Evolutionary conservation across 2,113 vertebrate species (phyloP).

Genomic region (Myiozetetes cayanensis): DNA sequence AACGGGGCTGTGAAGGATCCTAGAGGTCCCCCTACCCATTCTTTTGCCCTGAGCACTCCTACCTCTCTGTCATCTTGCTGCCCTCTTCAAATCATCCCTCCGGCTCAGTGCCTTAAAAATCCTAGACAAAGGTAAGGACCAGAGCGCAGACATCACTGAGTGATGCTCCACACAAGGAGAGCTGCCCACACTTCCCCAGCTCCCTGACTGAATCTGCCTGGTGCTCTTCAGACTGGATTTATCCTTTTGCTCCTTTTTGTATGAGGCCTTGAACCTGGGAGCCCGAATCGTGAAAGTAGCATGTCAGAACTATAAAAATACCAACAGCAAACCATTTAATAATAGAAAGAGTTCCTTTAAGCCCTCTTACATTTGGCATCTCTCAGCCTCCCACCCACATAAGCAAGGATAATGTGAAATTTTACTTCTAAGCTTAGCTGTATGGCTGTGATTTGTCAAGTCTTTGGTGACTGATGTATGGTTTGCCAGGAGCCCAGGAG

Average conservation of each 20-base stretch:
- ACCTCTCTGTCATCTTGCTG: background rate
- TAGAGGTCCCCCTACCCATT: background rate
- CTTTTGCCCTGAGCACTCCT: background rate
- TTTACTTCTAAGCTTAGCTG: slow-evolving; percentile 48
- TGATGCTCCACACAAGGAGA: rapidly evolving
- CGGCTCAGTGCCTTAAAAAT: background rate
- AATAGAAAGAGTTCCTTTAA: slow-evolving; percentile 45
- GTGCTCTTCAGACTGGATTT: background rate
- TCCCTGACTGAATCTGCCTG: background rate
- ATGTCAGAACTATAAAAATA: slow-evolving; percentile 36
- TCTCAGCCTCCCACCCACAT: slow-evolving; percentile 41
- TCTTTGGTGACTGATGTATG: slow-evolving; percentile 12
- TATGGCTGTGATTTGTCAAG: slow-evolving; percentile 5
- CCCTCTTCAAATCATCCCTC: background rate
- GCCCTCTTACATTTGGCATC: slow-evolving; percentile 26
- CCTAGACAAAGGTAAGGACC: background rate
- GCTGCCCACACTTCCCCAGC: background rate
- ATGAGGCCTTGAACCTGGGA: background rate
- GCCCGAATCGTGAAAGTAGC: background rate
- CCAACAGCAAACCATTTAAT: slow-evolving; percentile 32
- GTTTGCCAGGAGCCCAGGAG: background rate
- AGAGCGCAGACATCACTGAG: background rate
- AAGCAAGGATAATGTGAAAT: slow-evolving; percentile 41
- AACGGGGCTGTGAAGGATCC: background rate
- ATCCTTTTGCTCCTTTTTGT: background rate